Conservation (phyloP, 2,797 vertebrate species). For the Lacerta bilineata region DNA sequence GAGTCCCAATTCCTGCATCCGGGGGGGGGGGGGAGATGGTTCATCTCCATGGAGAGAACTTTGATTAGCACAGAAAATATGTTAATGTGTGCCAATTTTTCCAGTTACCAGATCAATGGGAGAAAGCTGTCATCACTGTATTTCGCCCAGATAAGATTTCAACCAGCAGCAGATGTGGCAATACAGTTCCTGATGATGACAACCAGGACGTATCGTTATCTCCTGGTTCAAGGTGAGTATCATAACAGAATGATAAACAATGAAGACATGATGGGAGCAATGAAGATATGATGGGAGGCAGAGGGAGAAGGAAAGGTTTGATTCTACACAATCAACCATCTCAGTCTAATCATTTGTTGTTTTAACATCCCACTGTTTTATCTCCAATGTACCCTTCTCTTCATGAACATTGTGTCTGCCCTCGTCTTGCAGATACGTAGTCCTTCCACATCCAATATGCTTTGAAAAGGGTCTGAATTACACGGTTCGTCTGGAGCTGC, state of each 20-base stretch:
- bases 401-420: conserved; percentile 51
- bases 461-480: conserved; percentile 95
- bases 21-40: background rate
- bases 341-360: conserved; percentile 38
- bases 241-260: background rate
- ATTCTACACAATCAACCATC: background rate
- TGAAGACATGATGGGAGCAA: background rate
- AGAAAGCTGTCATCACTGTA: conserved; percentile 91
- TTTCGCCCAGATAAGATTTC: conserved; percentile 88
- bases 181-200: conserved; percentile 94
- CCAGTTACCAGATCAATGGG: conserved; percentile 96
- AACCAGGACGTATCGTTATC: conserved; percentile 92
- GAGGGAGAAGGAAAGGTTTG: background rate
- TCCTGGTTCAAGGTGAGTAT: conserved; percentile 90
- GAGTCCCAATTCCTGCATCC: background rate
- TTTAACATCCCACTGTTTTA: background rate
- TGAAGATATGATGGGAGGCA: background rate
- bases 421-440: conserved; percentile 82
- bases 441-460: conserved; percentile 90
- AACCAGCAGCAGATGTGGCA: conserved; percentile 91
- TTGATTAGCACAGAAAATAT: background rate
- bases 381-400: background rate
- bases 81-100: conserved; percentile 5
- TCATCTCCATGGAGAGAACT: background rate
- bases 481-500: conserved; percentile 90